These are phyloP conservation scores for Bradysia coprophila DNA, from an alignment of 1,140 invertebrate genomes.

Conservation along the genomic window DNA sequence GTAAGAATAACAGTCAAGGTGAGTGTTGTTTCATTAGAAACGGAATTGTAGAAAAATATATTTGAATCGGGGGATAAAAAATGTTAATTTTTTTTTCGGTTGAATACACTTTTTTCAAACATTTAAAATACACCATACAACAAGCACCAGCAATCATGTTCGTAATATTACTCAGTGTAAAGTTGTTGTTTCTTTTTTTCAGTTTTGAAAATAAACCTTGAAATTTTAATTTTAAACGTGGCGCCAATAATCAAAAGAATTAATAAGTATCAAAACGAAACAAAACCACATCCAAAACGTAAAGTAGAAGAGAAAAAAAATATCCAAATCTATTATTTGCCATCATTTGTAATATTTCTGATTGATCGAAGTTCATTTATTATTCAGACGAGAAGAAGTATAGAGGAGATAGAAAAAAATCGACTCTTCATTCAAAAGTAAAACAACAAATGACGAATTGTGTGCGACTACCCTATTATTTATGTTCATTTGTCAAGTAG, in stretches of 20 bases:
- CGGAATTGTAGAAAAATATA: neutral
- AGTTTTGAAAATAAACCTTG: neutral
- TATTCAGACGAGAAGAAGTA: neutral
- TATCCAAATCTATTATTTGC: conserved; percentile 19
- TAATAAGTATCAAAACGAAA: neutral
- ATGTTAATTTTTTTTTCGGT: too few species aligned
- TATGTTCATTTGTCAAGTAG: conserved; percentile 24
- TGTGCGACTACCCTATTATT: conserved; percentile 21
- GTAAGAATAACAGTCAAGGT: conserved; percentile 82
- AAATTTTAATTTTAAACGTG: neutral
- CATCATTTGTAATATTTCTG: conserved; percentile 25
- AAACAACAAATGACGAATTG: conserved; percentile 21
- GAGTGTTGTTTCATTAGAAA: too few species aligned
- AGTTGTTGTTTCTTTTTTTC: too few species aligned
- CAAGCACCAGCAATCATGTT: too few species aligned
- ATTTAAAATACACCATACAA: too few species aligned
- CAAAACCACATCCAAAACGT: neutral
- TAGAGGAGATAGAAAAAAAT: neutral
- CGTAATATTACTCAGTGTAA: too few species aligned
- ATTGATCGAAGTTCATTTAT: conserved; percentile 3
- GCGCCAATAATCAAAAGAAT: neutral
- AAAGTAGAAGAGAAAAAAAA: neutral
- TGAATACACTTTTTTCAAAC: neutral
- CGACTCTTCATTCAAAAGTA: neutral
- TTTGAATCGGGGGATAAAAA: neutral